Evolutionary conservation across 2,113 vertebrate genomes (phyloP).

Genomic region (Coracopsis vasa): DNA sequence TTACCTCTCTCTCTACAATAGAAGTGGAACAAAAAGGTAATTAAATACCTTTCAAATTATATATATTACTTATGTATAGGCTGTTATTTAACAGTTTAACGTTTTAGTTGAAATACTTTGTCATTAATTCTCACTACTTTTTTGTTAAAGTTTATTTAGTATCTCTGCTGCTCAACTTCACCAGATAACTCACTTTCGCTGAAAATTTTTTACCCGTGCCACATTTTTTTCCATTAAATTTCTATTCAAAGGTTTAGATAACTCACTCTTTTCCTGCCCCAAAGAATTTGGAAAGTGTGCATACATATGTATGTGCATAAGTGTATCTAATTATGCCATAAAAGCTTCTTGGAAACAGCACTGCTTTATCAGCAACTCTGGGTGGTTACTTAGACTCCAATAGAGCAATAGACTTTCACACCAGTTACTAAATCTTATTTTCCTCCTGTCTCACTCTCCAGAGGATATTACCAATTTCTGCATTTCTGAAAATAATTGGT

Average conservation of each 20-base stretch:
- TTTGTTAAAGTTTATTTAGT: slow-evolving; percentile 77
- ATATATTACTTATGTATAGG: slow-evolving; percentile 78
- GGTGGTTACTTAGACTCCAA: neutral
- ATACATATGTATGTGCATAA: neutral
- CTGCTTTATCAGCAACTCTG: neutral
- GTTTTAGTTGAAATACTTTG: slow-evolving; percentile 77
- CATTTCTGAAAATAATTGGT: neutral
- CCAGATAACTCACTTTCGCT: slow-evolving; percentile 38
- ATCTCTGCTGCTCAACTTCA: slow-evolving; percentile 81
- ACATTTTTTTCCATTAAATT: neutral
- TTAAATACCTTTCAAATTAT: slow-evolving; percentile 88
- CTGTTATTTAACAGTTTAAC: slow-evolving; percentile 77
- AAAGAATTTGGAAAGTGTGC: slow-evolving; percentile 2
- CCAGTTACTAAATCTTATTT: slow-evolving; percentile 20
- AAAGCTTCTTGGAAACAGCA: neutral
- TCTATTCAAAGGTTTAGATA: slow-evolving; percentile 10
- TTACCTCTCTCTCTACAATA: slow-evolving; percentile 89
- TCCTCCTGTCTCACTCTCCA: slow-evolving; percentile 4
- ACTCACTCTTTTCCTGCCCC: neutral
- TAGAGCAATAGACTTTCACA: neutral
- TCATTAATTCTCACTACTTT: slow-evolving; percentile 79
- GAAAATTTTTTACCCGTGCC: slow-evolving; percentile 8
- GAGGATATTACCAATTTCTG: neutral
- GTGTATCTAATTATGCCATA: neutral
- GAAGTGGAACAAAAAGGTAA: slow-evolving; percentile 99